phyloP scores from a whole-genome alignment of 1,140 invertebrate genomes.

The Drosophila orosa region DNA sequence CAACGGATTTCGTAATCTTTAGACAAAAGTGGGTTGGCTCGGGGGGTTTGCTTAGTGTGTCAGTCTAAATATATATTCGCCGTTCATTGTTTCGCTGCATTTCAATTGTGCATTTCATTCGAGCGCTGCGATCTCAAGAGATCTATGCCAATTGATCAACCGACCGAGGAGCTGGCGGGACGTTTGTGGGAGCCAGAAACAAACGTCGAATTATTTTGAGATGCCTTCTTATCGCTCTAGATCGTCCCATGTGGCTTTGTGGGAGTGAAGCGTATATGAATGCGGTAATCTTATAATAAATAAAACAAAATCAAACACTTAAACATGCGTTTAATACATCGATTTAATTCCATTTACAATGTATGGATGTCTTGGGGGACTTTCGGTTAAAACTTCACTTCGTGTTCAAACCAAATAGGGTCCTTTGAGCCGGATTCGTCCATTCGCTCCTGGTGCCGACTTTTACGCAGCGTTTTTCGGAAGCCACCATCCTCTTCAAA shows the following conservation, averaged over 20 bases:
- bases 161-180: slow-evolving; percentile 20
- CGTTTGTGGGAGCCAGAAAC: slow-evolving; percentile 15
- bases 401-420: background rate
- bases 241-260: slow-evolving; percentile 25
- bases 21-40: slow-evolving; percentile 37
- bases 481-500: background rate
- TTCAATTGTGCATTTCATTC: slow-evolving; percentile 66
- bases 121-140: slow-evolving; percentile 54
- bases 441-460: too few species aligned
- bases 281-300: background rate
- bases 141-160: slow-evolving; percentile 48
- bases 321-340: background rate
- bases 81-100: slow-evolving; percentile 61
- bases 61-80: slow-evolving; percentile 66
- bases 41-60: slow-evolving; percentile 63
- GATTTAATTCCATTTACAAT: background rate
- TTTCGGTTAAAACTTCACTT: background rate
- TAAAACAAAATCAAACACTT: background rate
- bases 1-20: slow-evolving; percentile 63
- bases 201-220: slow-evolving; percentile 47
- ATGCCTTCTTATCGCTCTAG: slow-evolving; percentile 13
- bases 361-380: background rate
- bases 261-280: slow-evolving; percentile 6
- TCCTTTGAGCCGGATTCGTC: background rate
- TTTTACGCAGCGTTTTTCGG: too few species aligned